A percentile compares a stretch with the other conserved stretches of the same genome.
Conservation (phyloP, 1,140 invertebrate species). For the Epicauta chinensis region DNA sequence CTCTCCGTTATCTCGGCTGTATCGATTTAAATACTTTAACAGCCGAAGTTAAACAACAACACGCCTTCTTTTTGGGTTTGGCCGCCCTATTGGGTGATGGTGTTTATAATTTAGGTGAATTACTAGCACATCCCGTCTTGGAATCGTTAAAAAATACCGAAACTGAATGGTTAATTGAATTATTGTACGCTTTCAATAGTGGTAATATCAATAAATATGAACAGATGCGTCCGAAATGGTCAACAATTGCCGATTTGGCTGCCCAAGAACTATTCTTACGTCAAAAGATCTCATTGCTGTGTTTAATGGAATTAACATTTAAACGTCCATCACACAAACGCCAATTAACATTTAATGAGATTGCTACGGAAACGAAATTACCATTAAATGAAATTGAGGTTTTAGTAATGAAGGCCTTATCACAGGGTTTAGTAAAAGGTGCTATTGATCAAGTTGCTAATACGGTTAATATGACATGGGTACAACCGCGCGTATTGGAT, state of each 20-base stretch:
- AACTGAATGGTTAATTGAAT: conserved; percentile 83
- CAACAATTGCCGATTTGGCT: conserved; percentile 79
- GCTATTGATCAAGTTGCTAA: conserved; percentile 87
- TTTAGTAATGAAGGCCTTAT: conserved; percentile 96
- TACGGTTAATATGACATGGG: conserved; percentile 79
- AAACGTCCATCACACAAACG: conserved; percentile 64
- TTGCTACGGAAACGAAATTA: conserved; percentile 77
- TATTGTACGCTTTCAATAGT: conserved; percentile 88
- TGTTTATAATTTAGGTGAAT: conserved; percentile 96
- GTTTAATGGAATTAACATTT: conserved; percentile 93
- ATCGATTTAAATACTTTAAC: conserved; percentile 66
- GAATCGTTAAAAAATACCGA: conserved; percentile 75
- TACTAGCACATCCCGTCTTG: conserved; percentile 91
- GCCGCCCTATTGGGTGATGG: conserved; percentile 92
- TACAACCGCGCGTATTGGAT: conserved; percentile 87
- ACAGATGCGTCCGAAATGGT: conserved; percentile 72
- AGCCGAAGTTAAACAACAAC: conserved; percentile 65
- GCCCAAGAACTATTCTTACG: conserved; percentile 75
- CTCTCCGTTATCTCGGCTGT: conserved; percentile 92
- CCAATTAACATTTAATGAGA: conserved; percentile 86
- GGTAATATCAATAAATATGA: conserved; percentile 87
- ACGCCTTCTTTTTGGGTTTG: conserved; percentile 86
- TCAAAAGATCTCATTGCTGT: conserved; percentile 91
- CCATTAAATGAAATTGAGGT: conserved; percentile 85
- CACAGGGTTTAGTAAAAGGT: conserved; percentile 89